A percentile compares a stretch with the other conserved stretches of the same genome.
phyloP scores from a whole-genome alignment of 2,113 vertebrate species.

The Lepisosteus osseus region DNA sequence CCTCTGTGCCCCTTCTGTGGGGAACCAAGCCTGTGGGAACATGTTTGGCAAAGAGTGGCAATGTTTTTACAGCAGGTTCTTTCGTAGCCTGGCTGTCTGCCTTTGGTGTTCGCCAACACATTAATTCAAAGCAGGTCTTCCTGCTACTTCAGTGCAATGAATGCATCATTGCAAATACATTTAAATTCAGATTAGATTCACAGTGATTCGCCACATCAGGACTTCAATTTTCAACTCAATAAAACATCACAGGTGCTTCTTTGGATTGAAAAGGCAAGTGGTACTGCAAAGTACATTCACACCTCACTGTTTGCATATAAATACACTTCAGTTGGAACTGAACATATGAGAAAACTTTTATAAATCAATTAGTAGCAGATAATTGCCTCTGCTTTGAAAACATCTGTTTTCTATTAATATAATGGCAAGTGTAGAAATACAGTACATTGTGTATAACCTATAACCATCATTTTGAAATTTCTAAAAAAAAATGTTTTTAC shows the following conservation, averaged over 20 bases:
- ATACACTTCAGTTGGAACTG: too few species aligned
- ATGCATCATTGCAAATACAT: conserved; percentile 24
- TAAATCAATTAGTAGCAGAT: too few species aligned
- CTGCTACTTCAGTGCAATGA: conserved; percentile 21
- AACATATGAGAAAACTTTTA: too few species aligned
- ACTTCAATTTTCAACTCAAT: conserved; percentile 50
- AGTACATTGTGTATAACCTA: too few species aligned
- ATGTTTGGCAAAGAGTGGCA: too few species aligned
- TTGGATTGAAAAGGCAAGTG: conserved; percentile 35
- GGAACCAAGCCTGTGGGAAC: too few species aligned
- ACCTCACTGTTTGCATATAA: conserved; percentile 14
- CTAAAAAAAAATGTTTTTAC: too few species aligned
- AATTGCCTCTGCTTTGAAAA: too few species aligned
- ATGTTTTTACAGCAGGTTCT: background rate
- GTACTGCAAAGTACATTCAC: conserved; percentile 24
- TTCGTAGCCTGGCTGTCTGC: background rate
- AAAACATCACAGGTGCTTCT: conserved; percentile 43
- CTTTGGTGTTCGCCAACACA: conserved; percentile 4
- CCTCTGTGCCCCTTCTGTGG: background rate
- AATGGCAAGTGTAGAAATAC: too few species aligned
- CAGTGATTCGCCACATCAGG: conserved; percentile 30
- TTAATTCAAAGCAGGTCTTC: conserved; percentile 33
- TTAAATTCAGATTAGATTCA: conserved; percentile 40
- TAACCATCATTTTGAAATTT: too few species aligned
- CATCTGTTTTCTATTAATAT: too few species aligned